Base-by-base conservation (phyloP, 2,888 invertebrate species). In the Creontiades dilutus region DNA sequence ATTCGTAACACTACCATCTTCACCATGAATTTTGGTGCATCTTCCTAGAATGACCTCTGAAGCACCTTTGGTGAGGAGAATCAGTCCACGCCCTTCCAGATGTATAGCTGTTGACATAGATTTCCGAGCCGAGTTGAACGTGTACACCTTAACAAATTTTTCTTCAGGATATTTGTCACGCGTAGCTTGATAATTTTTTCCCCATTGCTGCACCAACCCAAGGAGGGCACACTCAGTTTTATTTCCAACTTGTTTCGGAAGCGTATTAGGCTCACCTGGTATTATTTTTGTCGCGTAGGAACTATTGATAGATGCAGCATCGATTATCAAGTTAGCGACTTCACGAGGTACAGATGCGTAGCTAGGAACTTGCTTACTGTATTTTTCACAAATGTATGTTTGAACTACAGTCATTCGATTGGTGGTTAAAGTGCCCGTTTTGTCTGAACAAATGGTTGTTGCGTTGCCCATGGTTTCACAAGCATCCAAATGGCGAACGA, bases 401-500 rank as follows among this genome's bases (percentile, higher is more conserved):
- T 95, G 94, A 3, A 95, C 95, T 2, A 95, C 95, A 0, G 95
- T 95, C 95, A 95, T 95, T 91, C 95, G 91, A 92, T 95, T 95
- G 27, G 95, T 95, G 16, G 95, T 96, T 28, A 96, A 93, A 0
- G 95, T 96, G 88, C 95, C 95, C 19, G 95, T 96, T 93, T 96
- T 95, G 93, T 96, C 95, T 0, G 95, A 95, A 92, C 95, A 95
- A 92, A 95, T 95, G 68, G 94, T 93, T 4, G 95, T 95, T 4
- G 95, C 95, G 92, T 95, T 95, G 89, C 95, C 95, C 95, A 95
- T 95, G 0, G 95, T 95, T 92, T 95, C 95, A 93, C 95, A 95
- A 9, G 95, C 95, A 92, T 95, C 95, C 92, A 95, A 93, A 93
- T 95, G 95, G 61, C 95, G 93, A 52, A 95, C 95, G 92, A 95